Conservation (phyloP, 1,140 invertebrate species). For the Delia radicum region DNA sequence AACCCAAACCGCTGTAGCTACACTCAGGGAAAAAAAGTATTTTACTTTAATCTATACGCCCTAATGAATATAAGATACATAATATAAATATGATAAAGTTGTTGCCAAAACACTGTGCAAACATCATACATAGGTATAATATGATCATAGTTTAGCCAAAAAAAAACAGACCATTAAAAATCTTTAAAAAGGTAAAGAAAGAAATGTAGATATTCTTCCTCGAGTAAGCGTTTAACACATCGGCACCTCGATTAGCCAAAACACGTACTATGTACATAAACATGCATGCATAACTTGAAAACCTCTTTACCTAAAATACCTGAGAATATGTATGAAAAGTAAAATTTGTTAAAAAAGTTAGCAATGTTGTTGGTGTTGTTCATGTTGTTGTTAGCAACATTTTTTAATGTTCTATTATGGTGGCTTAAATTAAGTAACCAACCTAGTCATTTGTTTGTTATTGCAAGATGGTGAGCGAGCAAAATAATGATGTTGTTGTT, state of each 20-base stretch:
- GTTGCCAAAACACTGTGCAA: no score
- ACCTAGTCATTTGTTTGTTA: not conserved
- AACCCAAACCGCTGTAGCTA: no score
- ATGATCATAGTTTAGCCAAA: no score
- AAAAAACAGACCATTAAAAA: no score
- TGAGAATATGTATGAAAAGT: conserved; percentile 20
- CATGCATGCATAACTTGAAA: not conserved
- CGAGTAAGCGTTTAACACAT: not conserved
- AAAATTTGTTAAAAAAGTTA: not conserved
- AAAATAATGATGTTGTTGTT: not conserved
- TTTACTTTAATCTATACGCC: no score
- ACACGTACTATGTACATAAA: not conserved
- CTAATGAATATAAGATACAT: no score
- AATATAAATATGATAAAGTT: no score
- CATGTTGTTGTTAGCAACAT: not conserved
- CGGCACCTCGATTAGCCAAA: not conserved
- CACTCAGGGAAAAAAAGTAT: no score
- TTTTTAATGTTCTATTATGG: no score
- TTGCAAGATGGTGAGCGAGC: not conserved
- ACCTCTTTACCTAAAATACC: not conserved
- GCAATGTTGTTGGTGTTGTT: not conserved
- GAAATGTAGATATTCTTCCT: no score
- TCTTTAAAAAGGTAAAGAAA: no score
- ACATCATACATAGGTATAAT: no score
- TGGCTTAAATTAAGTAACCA: not conserved